Evolutionary conservation across 2,797 vertebrate genomes (phyloP), one percentile per base, ranked within the genome.

Genomic region (Dendrocincla tyrannina): DNA sequence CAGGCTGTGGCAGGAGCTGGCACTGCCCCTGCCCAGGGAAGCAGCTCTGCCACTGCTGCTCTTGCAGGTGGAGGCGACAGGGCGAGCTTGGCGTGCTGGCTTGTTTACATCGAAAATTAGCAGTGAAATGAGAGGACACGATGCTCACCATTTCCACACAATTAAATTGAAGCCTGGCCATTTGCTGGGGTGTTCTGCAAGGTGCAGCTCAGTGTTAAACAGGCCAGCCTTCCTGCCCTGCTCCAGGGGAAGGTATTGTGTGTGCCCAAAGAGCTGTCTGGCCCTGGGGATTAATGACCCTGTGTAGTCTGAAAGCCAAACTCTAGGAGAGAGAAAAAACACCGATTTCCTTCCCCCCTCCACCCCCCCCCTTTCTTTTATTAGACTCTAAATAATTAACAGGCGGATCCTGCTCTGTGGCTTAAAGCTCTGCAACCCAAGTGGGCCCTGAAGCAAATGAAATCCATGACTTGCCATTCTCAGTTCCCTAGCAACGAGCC

Each of bases 401-500:
- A 62, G 68, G 94, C 76, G 1, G 85, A 84, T 94, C 94, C 88
- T 90, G 88, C 94, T 94, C 93, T 7, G 63, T 91, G 94, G 83
- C 93, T 96, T 89, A 94, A 91, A 53, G 58, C 81, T 89, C 46
- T 94, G 95, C 91, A 91, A 49, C 88, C 81, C 85, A 68, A 82
- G 96, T 9, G 63, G 74, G 78, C 96, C 97, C 96, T 73, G 63
- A 83, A 94, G 96, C 96, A 78, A 90, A 82, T 55, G 85, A 88
- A 93, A 95, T 95, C 97, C 89, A 35, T 46, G 94, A 88, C 94
- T 96, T 95, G 95, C 95, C 96, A 93, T 88, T 76, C 75, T 74
- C 83, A 76, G 98, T 98, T 98, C 96, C 98, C 93, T 98, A 98
- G 98, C 98, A 98, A 98, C 98, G 11, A 94, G 91, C 76, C 83